Conservation (phyloP, 1,140 invertebrate species). For the Schlechtendalia chinensis region DNA sequence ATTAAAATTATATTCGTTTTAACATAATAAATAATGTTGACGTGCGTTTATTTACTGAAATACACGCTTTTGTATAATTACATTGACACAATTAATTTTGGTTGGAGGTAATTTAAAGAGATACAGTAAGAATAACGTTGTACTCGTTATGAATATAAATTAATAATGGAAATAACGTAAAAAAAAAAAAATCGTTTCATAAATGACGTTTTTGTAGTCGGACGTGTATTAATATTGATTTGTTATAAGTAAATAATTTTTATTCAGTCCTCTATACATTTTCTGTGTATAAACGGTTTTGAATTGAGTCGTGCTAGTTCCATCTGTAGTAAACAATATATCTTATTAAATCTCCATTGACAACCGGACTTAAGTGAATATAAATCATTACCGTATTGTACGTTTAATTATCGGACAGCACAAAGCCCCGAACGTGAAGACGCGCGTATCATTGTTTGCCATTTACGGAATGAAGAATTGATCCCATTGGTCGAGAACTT, state of each 20-base stretch:
- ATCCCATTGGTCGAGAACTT: slow-evolving; percentile 37
- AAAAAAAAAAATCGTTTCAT: not conserved
- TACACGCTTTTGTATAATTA: not conserved
- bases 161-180: not conserved
- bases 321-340: slow-evolving; percentile 10
- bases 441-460: slow-evolving; percentile 38
- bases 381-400: slow-evolving; percentile 46
- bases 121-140: not conserved
- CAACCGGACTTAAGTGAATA: slow-evolving; percentile 26
- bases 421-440: slow-evolving; percentile 45
- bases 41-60: not conserved
- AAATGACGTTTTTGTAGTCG: not conserved
- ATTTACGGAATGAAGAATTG: slow-evolving; percentile 43
- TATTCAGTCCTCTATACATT: not conserved
- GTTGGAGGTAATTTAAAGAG: not conserved
- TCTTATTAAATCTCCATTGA: slow-evolving; percentile 31
- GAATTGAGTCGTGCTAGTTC: slow-evolving; percentile 25
- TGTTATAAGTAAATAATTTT: slow-evolving; percentile 8
- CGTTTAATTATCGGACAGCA: slow-evolving; percentile 44
- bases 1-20: not conserved
- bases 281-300: slow-evolving; percentile 15
- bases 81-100: not conserved
- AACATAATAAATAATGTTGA: not conserved
- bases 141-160: not conserved
- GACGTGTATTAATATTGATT: slow-evolving; percentile 5